Evolutionary conservation across 2,888 invertebrate genomes (phyloP).

Genomic region (Drosophila tripunctata): DNA sequence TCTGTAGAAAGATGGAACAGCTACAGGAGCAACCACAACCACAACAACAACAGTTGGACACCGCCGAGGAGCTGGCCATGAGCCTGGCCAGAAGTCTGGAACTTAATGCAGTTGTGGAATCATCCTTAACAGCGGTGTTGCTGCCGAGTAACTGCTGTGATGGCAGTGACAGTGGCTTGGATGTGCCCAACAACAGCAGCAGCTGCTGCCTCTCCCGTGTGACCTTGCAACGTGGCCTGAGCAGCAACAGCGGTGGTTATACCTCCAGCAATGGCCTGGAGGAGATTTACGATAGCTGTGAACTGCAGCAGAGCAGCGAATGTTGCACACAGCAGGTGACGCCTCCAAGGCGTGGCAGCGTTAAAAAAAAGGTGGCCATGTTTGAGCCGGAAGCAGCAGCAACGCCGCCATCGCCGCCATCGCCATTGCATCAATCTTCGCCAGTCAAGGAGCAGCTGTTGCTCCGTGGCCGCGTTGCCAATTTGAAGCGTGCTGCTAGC

Average conservation of each 20-base stretch:
- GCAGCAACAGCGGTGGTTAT: slow-evolving; percentile 88
- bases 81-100: slow-evolving; percentile 75
- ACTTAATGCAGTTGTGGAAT: slow-evolving; percentile 58
- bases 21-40: slow-evolving; percentile 36
- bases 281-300: slow-evolving; percentile 78
- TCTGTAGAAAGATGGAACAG: slow-evolving; percentile 64
- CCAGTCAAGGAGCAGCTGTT: slow-evolving; percentile 77
- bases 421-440: not conserved
- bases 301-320: slow-evolving; percentile 88
- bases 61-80: slow-evolving; percentile 50
- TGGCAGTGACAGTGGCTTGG: slow-evolving; percentile 93
- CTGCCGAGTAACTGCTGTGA: slow-evolving; percentile 84
- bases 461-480: slow-evolving; percentile 83
- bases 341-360: slow-evolving; percentile 65
- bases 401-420: slow-evolving; percentile 8
- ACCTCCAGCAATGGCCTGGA: slow-evolving; percentile 86
- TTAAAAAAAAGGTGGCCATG: slow-evolving; percentile 87
- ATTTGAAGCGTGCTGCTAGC: slow-evolving; percentile 85
- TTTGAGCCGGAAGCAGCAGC: slow-evolving; percentile 85
- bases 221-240: slow-evolving; percentile 86
- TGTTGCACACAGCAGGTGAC: slow-evolving; percentile 85
- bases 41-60: slow-evolving; percentile 40
- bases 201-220: slow-evolving; percentile 75
- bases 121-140: slow-evolving; percentile 20
- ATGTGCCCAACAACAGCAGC: slow-evolving; percentile 85